Base-by-base conservation (phyloP, 1,140 invertebrate genomes). In the Hycleus cichorii region DNA sequence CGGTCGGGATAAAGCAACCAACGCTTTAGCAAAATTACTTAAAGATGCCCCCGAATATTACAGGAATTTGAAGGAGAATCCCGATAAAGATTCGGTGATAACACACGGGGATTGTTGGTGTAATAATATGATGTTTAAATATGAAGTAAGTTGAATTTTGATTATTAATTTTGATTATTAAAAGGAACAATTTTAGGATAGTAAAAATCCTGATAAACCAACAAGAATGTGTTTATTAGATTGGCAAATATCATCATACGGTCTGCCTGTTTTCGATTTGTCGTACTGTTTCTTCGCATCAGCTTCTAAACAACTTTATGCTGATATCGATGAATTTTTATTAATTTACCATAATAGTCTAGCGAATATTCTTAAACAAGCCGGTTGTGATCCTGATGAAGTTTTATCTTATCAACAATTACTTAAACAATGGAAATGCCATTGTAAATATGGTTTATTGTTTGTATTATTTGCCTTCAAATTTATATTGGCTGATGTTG, bases 81-180 rank as follows among this genome's bases (percentile, higher is more conserved):
- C 58, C 8, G 46, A 52, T 51, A 55, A 66, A 12, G 60, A 62
- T 42, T 57, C 57, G 18, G 77, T 78, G 0, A 63, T 79, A 7
- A 71, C 73, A 48, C 78, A 80, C 58, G 78, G 78, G 7, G 78
- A 80, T 60, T 77, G 77, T 10, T 80, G 78, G 78, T 73, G 75
- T 4, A 80, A 80, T 58, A 80, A 80, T 59, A 77, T 80, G 58
- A 72, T 80, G 69, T 80, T 78, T 64, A 76, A 77, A 69, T 80
- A 80, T 61, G 60, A 73, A 51, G 71, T 70, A 59, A 59, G 40
- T 62, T 39, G 8, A 10, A 25, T 10, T 55, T 49, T 18, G 42
- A 39, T 12, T 24, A 46, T 42, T 2, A 24, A 11, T 43, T 32
- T 32, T 32, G 32, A 32, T 42, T 32, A n/a, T 8, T 4, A 43